Percentiles rank a stretch among this genome's conserved stretches.
phyloP scores from a whole-genome alignment of 2,113 vertebrate genomes.

The Menidia beryllina region DNA sequence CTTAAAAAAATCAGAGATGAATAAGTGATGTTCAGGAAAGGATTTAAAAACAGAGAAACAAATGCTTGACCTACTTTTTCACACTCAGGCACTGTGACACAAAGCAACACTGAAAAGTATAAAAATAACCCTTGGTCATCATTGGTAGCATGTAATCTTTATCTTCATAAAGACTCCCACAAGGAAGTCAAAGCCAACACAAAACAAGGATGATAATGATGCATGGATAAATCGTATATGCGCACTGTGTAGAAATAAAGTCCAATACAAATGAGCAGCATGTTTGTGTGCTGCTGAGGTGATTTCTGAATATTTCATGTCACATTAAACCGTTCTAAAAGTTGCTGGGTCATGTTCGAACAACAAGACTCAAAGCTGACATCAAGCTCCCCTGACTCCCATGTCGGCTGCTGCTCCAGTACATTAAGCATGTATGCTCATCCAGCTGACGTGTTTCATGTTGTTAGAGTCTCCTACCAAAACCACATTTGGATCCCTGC shows the following conservation, averaged over 20 bases:
- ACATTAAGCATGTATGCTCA: neutral
- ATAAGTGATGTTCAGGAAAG: conserved; percentile 34
- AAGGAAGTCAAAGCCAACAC: neutral
- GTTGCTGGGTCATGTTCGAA: neutral
- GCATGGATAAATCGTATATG: neutral
- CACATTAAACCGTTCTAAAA: conserved; percentile 22
- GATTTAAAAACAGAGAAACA: neutral
- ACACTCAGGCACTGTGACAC: conserved; percentile 8
- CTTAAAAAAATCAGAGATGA: neutral
- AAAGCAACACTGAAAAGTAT: neutral
- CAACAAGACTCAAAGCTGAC: neutral
- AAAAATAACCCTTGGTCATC: conserved; percentile 11
- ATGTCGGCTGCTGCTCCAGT: neutral
- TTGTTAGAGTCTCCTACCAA: neutral
- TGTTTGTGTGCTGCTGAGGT: conserved; percentile 3
- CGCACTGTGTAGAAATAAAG: neutral
- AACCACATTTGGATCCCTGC: neutral
- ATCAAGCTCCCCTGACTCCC: conserved; percentile 23
- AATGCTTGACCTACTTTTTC: conserved; percentile 16
- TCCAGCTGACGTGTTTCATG: neutral
- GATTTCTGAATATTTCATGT: conserved; percentile 58
- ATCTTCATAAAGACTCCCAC: neutral
- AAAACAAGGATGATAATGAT: neutral
- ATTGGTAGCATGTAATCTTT: neutral
- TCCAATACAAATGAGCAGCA: conserved; percentile 2